A percentile compares a stretch with the other conserved stretches of the same genome.
Conservation (phyloP, 2,113 vertebrate species). For the Petroica traversi region DNA sequence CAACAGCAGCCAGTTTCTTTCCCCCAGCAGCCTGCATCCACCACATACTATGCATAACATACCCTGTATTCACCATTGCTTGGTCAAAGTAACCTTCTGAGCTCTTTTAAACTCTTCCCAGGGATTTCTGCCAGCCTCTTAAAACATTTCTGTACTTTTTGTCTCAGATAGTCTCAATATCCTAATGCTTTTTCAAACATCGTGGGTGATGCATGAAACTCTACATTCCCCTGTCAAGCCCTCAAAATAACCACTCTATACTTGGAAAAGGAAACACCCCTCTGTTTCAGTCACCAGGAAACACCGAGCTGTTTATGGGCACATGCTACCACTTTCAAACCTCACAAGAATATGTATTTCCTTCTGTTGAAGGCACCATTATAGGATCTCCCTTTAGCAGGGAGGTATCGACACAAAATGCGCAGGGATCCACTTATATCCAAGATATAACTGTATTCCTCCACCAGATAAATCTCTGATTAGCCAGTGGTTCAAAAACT, state of each 20-base stretch:
- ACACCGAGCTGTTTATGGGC: not conserved
- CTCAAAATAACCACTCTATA: constrained; percentile 33
- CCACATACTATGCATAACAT: not conserved
- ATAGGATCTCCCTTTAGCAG: not conserved
- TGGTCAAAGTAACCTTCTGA: constrained; percentile 1
- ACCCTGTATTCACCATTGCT: not conserved
- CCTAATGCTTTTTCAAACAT: constrained; percentile 44
- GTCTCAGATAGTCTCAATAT: constrained; percentile 20
- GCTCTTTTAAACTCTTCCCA: not conserved
- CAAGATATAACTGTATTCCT: not conserved
- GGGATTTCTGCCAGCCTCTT: not conserved
- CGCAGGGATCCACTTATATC: not conserved
- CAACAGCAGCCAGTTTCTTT: not conserved
- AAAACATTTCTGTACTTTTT: constrained; percentile 22
- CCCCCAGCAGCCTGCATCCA: not conserved
- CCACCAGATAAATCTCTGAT: not conserved
- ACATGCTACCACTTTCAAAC: not conserved
- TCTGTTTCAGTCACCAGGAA: not conserved
- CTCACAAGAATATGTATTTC: not conserved
- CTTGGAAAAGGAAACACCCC: constrained; percentile 39
- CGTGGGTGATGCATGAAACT: constrained; percentile 6
- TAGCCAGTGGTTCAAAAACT: not conserved
- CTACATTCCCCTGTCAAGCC: constrained; percentile 37
- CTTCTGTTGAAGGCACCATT: not conserved
- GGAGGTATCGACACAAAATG: not conserved